These are phyloP conservation scores for Nomada hirtipes DNA, from an alignment of 2,888 invertebrate genomes.

Conservation along the genomic window DNA sequence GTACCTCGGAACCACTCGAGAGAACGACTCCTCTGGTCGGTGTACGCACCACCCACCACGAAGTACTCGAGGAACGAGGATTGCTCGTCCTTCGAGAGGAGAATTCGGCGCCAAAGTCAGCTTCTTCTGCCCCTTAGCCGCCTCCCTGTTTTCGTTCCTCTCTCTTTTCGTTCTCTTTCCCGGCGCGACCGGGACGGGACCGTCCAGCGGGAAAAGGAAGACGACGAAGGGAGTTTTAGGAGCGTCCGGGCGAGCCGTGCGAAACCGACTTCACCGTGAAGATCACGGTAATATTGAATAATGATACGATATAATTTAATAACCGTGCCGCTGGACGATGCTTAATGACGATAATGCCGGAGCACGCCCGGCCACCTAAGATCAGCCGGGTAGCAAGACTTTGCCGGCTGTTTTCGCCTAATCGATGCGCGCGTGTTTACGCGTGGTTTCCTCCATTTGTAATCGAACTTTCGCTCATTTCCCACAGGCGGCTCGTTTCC, in stretches of 20 bases:
- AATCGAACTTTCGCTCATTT: not conserved
- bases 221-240: conserved; percentile 11
- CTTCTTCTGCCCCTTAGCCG: conserved; percentile 5
- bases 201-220: conserved; percentile 32
- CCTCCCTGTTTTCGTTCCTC: not conserved
- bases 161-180: not conserved
- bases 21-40: conserved; percentile 44
- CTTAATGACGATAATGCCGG: conserved; percentile 64
- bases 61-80: conserved; percentile 61
- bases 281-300: conserved; percentile 62
- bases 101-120: conserved; percentile 58
- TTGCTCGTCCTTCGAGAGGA: conserved; percentile 59
- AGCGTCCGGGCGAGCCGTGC: conserved; percentile 49
- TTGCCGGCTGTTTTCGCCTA: conserved; percentile 37
- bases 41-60: conserved; percentile 65
- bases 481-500: not conserved
- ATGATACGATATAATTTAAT: conserved; percentile 65
- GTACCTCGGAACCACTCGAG: conserved; percentile 64
- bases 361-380: conserved; percentile 53
- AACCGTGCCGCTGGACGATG: conserved; percentile 61
- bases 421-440: conserved; percentile 40
- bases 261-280: conserved; percentile 51
- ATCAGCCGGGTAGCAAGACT: conserved; percentile 33
- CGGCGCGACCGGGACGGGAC: not conserved
- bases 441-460: not conserved